Percentiles rank a stretch among this genome's conserved stretches.
phyloP scores from a whole-genome alignment of 1,140 invertebrate species.

The Himalopsyche phryganea region DNA sequence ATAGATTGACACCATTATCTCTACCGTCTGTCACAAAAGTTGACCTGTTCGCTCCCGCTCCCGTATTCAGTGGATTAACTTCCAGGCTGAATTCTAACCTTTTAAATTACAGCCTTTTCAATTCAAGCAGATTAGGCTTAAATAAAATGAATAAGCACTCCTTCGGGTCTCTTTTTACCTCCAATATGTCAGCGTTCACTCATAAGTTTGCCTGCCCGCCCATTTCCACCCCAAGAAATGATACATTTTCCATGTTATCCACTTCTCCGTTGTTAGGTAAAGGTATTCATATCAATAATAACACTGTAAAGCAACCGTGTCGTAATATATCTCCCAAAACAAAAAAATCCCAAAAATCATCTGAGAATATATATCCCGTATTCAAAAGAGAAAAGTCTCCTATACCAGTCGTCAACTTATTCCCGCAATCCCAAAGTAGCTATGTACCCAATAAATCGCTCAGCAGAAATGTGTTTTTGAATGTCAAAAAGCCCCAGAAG shows the following conservation, averaged over 20 bases:
- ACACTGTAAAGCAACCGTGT: conserved; percentile 38
- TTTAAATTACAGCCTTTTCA: conserved; percentile 35
- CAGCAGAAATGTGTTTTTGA: conserved; percentile 49
- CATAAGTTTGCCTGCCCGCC: conserved; percentile 47
- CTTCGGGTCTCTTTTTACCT: conserved; percentile 23
- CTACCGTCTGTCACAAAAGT: conserved; percentile 32
- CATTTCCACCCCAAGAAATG: conserved; percentile 24
- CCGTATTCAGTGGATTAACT: conserved; percentile 49
- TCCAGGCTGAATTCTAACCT: conserved; percentile 46
- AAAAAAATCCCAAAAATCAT: conserved; percentile 41
- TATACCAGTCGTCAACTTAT: conserved; percentile 45
- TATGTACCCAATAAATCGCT: conserved; percentile 51
- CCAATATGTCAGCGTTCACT: conserved; percentile 39
- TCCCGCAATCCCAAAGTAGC: conserved; percentile 48
- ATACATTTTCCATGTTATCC: conserved; percentile 11
- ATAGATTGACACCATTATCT: conserved; percentile 7
- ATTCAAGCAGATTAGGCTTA: conserved; percentile 22
- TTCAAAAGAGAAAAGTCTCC: conserved; percentile 43
- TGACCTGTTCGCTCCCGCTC: conserved; percentile 51
- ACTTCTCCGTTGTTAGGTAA: conserved; percentile 4
- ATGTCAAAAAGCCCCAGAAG: conserved; percentile 48
- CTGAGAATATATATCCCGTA: conserved; percentile 32
- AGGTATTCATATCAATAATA: conserved; percentile 41
- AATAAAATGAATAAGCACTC: conserved; percentile 21
- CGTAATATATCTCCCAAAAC: conserved; percentile 44